Conservation (phyloP, 2,888 invertebrate species). For the Syrista parreyssii region DNA sequence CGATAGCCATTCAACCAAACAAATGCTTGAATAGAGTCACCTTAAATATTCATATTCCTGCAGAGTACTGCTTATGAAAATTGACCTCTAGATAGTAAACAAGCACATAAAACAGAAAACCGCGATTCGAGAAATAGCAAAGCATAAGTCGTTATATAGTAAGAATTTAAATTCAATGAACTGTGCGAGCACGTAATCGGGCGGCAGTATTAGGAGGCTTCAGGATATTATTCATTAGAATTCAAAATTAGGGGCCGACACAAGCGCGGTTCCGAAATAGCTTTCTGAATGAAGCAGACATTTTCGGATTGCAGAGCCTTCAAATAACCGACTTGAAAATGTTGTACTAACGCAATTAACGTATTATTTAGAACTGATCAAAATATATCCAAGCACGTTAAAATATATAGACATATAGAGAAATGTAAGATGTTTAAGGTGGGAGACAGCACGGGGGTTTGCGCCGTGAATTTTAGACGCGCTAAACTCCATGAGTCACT, state of each 20-base stretch:
- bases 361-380: neutral
- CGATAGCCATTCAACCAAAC: neutral
- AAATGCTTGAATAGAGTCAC: neutral
- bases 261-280: neutral
- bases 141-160: neutral
- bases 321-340: conserved; percentile 3
- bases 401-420: neutral
- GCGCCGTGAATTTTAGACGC: neutral
- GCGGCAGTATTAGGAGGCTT: neutral
- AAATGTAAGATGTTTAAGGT: neutral
- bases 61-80: neutral
- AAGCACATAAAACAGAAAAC: neutral
- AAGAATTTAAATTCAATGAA: neutral
- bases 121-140: neutral
- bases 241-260: neutral
- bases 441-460: neutral
- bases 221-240: neutral
- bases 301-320: neutral
- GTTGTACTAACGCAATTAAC: conserved; percentile 1
- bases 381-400: neutral
- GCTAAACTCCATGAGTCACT: neutral
- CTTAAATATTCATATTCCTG: neutral
- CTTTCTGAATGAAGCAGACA: neutral
- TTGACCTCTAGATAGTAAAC: neutral
- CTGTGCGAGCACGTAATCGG: neutral